These are phyloP conservation scores for Gastrophysa polygoni DNA, from an alignment of 2,888 invertebrate species.

Conservation along the genomic window DNA sequence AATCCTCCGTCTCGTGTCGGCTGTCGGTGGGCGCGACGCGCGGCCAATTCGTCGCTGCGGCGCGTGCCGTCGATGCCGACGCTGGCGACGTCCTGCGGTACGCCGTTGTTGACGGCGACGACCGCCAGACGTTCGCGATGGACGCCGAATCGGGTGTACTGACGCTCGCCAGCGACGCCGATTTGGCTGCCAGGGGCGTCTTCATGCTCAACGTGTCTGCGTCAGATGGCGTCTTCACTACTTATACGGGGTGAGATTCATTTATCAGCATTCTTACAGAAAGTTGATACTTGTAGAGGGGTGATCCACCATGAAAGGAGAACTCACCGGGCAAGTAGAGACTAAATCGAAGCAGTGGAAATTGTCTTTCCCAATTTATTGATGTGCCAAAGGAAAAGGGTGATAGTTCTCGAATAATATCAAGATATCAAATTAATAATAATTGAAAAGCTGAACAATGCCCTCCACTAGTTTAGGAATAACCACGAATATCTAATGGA, in stretches of 20 bases:
- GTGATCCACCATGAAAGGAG: no score
- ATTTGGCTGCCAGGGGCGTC: slow-evolving; percentile 65
- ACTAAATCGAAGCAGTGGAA: no score
- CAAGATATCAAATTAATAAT: no score
- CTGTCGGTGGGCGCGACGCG: slow-evolving; percentile 82
- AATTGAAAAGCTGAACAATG: no score
- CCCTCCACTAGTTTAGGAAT: no score
- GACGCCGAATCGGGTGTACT: slow-evolving; percentile 67
- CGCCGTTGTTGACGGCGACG: slow-evolving; percentile 83
- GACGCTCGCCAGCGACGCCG: slow-evolving; percentile 75
- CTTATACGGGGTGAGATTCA: slow-evolving; percentile 68
- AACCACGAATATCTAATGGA: no score
- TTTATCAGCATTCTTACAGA: no score
- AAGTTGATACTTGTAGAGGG: no score
- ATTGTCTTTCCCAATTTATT: no score
- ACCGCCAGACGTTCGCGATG: slow-evolving; percentile 74
- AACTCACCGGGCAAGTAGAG: no score
- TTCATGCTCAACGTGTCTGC: slow-evolving; percentile 89
- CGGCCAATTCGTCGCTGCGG: slow-evolving; percentile 87
- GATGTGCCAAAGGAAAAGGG: no score
- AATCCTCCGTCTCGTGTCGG: slow-evolving; percentile 76
- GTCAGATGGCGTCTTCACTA: slow-evolving; percentile 94
- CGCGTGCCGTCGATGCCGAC: slow-evolving; percentile 89
- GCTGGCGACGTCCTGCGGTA: slow-evolving; percentile 73
- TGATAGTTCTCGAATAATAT: no score